Base-by-base conservation (phyloP, 1,140 invertebrate species). In the Lepidurus arcticus region DNA sequence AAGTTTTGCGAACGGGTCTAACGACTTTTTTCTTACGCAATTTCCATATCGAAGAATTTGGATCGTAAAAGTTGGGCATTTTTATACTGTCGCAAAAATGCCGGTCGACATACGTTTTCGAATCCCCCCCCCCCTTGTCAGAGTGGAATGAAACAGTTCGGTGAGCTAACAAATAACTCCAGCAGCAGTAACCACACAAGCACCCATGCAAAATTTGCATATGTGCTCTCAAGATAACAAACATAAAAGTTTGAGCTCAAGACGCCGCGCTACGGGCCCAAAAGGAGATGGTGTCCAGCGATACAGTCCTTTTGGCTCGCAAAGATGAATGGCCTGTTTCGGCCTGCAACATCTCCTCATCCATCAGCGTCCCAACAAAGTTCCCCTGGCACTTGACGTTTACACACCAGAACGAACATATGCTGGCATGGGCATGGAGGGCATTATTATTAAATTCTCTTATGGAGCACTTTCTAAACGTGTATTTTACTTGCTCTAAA, bases 241-340 rank as follows among this genome's bases (percentile, higher is more conserved):
- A 21, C n/a, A 65, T 65, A 65, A 65, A 65, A 21, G 16, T 65
- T 65, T 65, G 16, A 65, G 53, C 21, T 65, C 53, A 65, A 65
- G 13, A 65, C 53, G 53, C 53, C 53, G 53, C 53, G 13, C 53
- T 65, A 65, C 53, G 53, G 53, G 21, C 53, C 53, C 53, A 13
- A 21, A 21, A 65, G 53, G 21, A 13, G 53, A 65, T 65, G 53
- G 53, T 65, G 53, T 65, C n/a, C 53, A n/a, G 53, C 53, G 53
- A 65, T 65, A 65, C 53, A 65, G 53, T 65, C 53, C 53, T 65
- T 16, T 65, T 65, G 53, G 53, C 53, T 65, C 21, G 53, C 53
- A 65, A 65, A 65, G 53, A 65, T 65, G 53, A 65, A 65, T 65
- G 53, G 53, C 53, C 53, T 65, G 53, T 21, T 65, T 65, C 53